Evolutionary conservation across 1,140 invertebrate species (phyloP).

Genomic region (Drosophila truncata): DNA sequence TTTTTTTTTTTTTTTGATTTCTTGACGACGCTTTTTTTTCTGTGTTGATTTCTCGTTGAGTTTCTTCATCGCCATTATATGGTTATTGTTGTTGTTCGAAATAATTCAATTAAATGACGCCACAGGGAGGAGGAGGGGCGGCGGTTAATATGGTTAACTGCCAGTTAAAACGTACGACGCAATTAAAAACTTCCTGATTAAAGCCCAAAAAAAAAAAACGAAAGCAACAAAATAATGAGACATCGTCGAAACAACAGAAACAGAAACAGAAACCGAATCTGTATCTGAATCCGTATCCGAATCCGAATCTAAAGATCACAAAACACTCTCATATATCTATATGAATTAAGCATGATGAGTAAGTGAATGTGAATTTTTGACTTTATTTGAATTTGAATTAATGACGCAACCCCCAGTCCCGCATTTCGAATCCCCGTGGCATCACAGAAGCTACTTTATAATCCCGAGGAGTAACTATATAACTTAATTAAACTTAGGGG

Average conservation of each 20-base stretch:
- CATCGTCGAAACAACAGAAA: slow-evolving; percentile 19
- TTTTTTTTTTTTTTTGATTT: slow-evolving; percentile 79
- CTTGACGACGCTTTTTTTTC: slow-evolving; percentile 66
- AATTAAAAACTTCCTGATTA: slow-evolving; percentile 83
- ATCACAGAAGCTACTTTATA: slow-evolving; percentile 35
- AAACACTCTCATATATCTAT: slow-evolving; percentile 18
- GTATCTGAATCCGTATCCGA: slow-evolving; percentile 25
- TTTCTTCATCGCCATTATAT: slow-evolving; percentile 13
- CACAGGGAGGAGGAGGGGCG: slow-evolving; percentile 30
- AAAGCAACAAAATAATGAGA: slow-evolving; percentile 54
- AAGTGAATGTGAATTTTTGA: slow-evolving; percentile 69
- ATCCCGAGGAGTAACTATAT: slow-evolving; percentile 9
- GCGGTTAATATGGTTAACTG: slow-evolving; percentile 61
- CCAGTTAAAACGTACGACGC: slow-evolving; percentile 73
- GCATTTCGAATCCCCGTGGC: slow-evolving; percentile 40
- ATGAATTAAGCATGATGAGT: slow-evolving; percentile 59
- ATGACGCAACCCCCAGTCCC: slow-evolving; percentile 61
- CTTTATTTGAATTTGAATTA: slow-evolving; percentile 68
- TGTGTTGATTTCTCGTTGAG: slow-evolving; percentile 34
- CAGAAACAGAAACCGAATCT: slow-evolving; percentile 16
- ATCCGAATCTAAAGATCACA: slow-evolving; percentile 32
- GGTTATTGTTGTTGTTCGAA: slow-evolving; percentile 72
- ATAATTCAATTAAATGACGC: slow-evolving; percentile 82
- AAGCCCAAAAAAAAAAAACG: slow-evolving; percentile 60
- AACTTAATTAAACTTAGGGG: slow-evolving; percentile 19